Evolutionary conservation across 2,113 vertebrate species (phyloP), one percentile per base, ranked within the genome.

Genomic region (Mellivora capensis): DNA sequence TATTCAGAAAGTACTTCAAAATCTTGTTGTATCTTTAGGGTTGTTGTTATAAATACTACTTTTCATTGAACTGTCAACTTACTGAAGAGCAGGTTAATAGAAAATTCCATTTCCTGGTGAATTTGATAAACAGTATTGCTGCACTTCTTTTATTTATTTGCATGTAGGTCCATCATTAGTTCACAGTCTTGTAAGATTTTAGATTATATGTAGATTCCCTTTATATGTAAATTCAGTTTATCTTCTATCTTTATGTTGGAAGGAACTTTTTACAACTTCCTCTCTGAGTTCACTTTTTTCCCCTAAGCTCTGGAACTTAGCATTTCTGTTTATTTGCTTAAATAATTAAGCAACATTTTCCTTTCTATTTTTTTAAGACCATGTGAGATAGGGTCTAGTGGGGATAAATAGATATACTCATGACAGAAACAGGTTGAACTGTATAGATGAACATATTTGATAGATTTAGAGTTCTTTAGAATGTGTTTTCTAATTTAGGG

Each of bases 151-250:
- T 91, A 31, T 52, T 91, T 90, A 67, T 71, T 80, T 92, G 64
- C 74, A 20, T 80, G 18, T 87, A 87, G 39, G 14, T 79, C 61
- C 10, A 42, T 27, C 29, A 49, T 59, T 77, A 49, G 25, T 93
- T 97, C 23, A 59, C 4, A 81, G 39, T 85, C 49, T 34, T n/a
- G n/a, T 93, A 85, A 91, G 74, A 57, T 84, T 96, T 72, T 93
- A 49, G 27, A 44, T 90, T 94, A 17, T 54, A 57, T 74, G 9
- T 87, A 80, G 29, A 81, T 86, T 87, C 42, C 4, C 14, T 77
- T 77, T 76, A 76, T 76, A 76, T 76, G 42, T 47, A 76, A 76
- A 76, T 93, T 91, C 37, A 34, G 0, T 72, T 81, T 85, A 76
- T 74, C n/a, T 82, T 94, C 29, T 87, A 4, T 64, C 18, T 97